Conservation (phyloP, 2,888 invertebrate species). For the Eretmocerus hayati region DNA sequence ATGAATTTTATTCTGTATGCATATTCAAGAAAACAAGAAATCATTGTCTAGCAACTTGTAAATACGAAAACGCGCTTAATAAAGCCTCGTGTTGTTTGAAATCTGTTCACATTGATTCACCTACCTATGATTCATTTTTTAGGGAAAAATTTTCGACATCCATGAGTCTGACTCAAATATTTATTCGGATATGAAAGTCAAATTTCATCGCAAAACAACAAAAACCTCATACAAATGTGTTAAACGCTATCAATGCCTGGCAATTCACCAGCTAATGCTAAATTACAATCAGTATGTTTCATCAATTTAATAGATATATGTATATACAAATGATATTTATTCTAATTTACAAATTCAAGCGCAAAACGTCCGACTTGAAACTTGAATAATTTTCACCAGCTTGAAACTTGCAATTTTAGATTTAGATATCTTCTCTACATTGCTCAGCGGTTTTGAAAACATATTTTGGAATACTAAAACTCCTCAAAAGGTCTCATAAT, state of each 20-base stretch:
- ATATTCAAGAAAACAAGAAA: slow-evolving; percentile 22
- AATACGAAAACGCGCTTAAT: slow-evolving; percentile 40
- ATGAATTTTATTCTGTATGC: slow-evolving; percentile 20
- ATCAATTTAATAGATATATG: slow-evolving; percentile 15
- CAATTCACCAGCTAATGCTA: slow-evolving; percentile 9
- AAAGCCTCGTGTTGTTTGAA: slow-evolving; percentile 42
- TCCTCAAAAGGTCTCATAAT: no score
- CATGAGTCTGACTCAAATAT: no score
- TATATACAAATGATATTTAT: slow-evolving; percentile 18
- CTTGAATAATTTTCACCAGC: no score
- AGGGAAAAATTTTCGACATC: no score
- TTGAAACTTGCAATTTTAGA: no score
- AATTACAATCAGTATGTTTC: slow-evolving; percentile 15
- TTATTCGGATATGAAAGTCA: slow-evolving; percentile 19
- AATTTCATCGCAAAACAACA: slow-evolving; percentile 11
- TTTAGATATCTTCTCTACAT: no score
- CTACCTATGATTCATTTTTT: slow-evolving; percentile 1
- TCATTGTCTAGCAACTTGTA: slow-evolving; percentile 35
- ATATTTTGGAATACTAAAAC: no score
- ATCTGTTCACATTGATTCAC: slow-evolving; percentile 28
- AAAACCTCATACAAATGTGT: slow-evolving; percentile 16
- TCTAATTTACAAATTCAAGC: slow-evolving; percentile 14
- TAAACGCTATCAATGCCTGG: slow-evolving; percentile 8
- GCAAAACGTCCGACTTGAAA: slow-evolving; percentile 2
- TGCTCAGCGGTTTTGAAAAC: no score